These are phyloP conservation scores for Empidonax alnorum DNA, from an alignment of 2,113 vertebrate genomes.

Conservation along the genomic window DNA sequence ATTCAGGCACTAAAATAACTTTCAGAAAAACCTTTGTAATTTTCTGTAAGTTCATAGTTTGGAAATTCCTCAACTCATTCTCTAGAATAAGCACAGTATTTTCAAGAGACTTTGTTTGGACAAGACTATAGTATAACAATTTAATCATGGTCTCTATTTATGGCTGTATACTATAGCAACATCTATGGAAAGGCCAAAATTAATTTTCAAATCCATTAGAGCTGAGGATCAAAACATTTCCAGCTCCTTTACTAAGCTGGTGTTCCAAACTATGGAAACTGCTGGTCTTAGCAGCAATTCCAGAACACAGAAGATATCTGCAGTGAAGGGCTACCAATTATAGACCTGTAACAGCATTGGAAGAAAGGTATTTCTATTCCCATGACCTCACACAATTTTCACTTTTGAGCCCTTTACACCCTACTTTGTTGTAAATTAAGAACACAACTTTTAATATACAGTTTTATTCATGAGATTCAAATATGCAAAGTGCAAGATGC, in stretches of 20 bases:
- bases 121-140: background rate
- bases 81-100: background rate
- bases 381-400: background rate
- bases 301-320: background rate
- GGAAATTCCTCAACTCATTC: background rate
- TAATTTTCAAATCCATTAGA: background rate
- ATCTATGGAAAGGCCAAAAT: background rate
- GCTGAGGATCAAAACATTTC: background rate
- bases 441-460: background rate
- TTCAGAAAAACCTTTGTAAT: background rate
- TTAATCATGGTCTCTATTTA: background rate
- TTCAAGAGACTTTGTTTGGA: background rate
- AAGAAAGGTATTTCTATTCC: background rate
- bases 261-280: background rate
- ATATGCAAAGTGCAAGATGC: background rate
- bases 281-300: background rate
- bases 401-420: background rate
- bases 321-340: background rate
- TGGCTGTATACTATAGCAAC: background rate
- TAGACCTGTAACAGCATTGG: background rate
- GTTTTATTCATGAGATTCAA: background rate
- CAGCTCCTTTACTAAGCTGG: background rate
- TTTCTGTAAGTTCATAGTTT: background rate
- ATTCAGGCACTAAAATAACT: background rate
- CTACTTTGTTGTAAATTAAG: background rate